Base-by-base conservation (phyloP, 2,888 invertebrate species). In the Cryptocheilus praepositus region DNA sequence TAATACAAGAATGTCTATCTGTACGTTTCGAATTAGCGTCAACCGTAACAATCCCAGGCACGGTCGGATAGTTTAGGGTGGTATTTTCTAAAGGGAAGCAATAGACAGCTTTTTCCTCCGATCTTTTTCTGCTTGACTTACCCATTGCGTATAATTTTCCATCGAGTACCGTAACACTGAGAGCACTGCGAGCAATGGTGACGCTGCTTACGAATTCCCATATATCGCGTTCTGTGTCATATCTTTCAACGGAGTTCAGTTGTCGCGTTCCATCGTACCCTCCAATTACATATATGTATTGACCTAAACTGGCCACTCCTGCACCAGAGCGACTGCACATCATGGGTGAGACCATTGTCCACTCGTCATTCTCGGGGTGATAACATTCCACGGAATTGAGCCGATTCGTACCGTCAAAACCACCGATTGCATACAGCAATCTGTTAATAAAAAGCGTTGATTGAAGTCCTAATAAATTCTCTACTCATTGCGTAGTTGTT, bases 231-330 rank as follows among this genome's bases (percentile, higher is more conserved):
- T 96, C 96, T 0, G 96, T 95, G 88, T 96, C 95, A 89, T 95
- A 97, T 28, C 94, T 91, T 90, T 98, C 97, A 15, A 97, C 97
- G 0, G 94, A 92, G 64, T 93, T 92, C 59, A 98, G 90, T 88
- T 97, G 97, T 67, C 92, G 92, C 55, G 91, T 90, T 13, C 96
- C 96, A 89, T 97, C 96, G 89, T 96, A 97, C n/a, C 98, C 98
- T 59, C 98, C 98, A 67, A 97, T 94, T n/a, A 96, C 97, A 89
- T 95, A 98, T 76, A 98, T 95, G 87, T 92, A 94, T 85, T 96
- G 95, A 83, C 95, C 95, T 82, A 97, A 90, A 15, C 94, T 94
- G 4, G 94, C 95, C 49, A 96, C 96, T 66, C 96, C 97, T 70
- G 96, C 95, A 25, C 97, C 97, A 86, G 96, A 96, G 67, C 97